phyloP scores from a whole-genome alignment of 2,797 vertebrate species.

The Champsocephalus gunnari region DNA sequence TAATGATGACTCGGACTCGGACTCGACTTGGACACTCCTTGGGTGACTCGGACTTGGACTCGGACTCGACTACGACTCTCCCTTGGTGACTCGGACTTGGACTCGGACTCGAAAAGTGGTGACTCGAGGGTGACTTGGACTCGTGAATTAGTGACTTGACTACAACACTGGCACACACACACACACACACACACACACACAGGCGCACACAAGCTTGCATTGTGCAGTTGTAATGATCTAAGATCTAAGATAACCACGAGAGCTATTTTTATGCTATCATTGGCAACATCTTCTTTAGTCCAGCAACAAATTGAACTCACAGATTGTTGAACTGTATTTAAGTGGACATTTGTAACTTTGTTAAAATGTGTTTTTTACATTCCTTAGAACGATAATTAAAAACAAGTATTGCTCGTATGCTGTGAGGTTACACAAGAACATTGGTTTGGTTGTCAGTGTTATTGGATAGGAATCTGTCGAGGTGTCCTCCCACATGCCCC shows the following conservation, averaged over 20 bases:
- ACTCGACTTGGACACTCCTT: no score
- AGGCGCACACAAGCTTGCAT: not conserved
- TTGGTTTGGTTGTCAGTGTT: constrained; percentile 61
- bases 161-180: no score
- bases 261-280: constrained; percentile 36
- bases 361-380: not conserved
- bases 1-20: no score
- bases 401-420: constrained; percentile 2
- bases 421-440: constrained; percentile 14
- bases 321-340: not conserved
- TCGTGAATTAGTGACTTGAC: no score
- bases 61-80: no score
- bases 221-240: constrained; percentile 29
- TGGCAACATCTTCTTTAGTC: not conserved
- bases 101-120: no score
- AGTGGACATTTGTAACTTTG: constrained; percentile 2
- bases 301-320: not conserved
- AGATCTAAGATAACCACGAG: constrained; percentile 33
- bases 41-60: no score
- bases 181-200: not conserved
- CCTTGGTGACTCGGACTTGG: no score
- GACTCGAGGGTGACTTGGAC: no score
- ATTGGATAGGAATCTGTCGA: constrained; percentile 35
- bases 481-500: constrained; percentile 51
- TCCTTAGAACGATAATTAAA: constrained; percentile 4